Evolutionary conservation across 53 echinoderm and acorn worm species (phyloP).

Genomic region (Paracentrotus lividus): DNA sequence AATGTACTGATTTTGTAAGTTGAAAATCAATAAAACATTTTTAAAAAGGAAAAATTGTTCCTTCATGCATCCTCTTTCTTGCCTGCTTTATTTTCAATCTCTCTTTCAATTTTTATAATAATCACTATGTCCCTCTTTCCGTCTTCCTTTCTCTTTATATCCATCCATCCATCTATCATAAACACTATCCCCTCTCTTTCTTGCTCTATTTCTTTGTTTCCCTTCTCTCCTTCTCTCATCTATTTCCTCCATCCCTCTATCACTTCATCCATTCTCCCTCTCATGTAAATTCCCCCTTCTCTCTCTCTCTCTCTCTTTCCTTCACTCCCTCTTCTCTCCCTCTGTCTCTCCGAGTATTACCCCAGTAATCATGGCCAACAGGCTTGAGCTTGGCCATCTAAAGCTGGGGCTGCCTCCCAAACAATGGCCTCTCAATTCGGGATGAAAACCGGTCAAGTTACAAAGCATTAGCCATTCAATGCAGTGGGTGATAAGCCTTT

Average conservation of each 20-base stretch:
- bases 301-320: background rate
- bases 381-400: slow-evolving; percentile 30
- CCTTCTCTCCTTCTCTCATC: background rate
- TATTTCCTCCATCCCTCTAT: background rate
- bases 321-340: background rate
- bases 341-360: slow-evolving; percentile 23
- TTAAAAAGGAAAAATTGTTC: too few species aligned
- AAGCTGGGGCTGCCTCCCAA: slow-evolving; percentile 46
- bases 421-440: slow-evolving; percentile 64
- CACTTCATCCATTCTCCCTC: background rate
- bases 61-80: background rate
- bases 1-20: too few species aligned
- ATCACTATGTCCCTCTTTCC: background rate
- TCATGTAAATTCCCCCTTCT: background rate
- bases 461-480: slow-evolving; percentile 63
- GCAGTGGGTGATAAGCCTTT: slow-evolving; percentile 58
- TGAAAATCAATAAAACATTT: too few species aligned
- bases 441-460: slow-evolving; percentile 71
- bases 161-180: background rate
- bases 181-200: background rate
- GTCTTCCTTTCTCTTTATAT: background rate
- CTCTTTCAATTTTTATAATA: too few species aligned
- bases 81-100: background rate
- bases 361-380: slow-evolving; percentile 58
- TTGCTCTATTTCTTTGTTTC: background rate